Evolutionary conservation across 2,113 vertebrate genomes (phyloP), one percentile per base, ranked within the genome.

Genomic region (Neomonachus schauinslandi): DNA sequence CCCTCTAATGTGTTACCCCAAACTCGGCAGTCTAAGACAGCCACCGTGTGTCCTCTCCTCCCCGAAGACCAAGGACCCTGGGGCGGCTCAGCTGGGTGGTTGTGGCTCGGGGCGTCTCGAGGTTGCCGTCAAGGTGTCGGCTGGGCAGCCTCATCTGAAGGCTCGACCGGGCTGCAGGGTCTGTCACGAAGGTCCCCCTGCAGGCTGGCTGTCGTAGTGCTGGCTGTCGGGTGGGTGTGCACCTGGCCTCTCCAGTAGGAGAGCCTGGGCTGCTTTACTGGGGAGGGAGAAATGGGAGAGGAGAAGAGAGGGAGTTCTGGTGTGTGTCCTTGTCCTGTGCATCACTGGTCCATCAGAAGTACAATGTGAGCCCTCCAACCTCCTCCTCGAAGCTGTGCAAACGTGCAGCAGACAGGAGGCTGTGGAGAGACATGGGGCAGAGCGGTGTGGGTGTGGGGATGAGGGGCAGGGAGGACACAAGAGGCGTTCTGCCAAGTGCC

Each of bases 81-180:
- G 14, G 33, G 63, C 0, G 0, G 67, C 33, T 11, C 2, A 31
- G 31, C 63, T 67, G 31, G 63, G 42, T 22, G 42, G 80, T 14
- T 33, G 39, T 24, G n/a, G 89, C 18, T 81, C 36, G 18, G 49
- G 22, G 7, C 0, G 4, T 13, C 16, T 2, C 0, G 0, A n/a
- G 81, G 42, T 21, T 22, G 57, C 14, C 2, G 8, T 63, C 19
- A 57, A 26, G 42, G 49, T 22, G 4, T 14, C 1, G 0, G 2
- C 31, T 0, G 26, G 76, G n/a, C 2, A 10, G 24, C 63, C 7
- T 7, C 51, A 8, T 1, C 67, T 9, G 51, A 36, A 72, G 51
- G n/a, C 18, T 33, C 12, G 1, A 5, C 24, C 3, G 1, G 13
- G 42, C 31, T 1, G 16, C 6, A 7, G 63, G 9, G 77, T 42